Base-by-base conservation (phyloP, 2,888 invertebrate species). In the Drosophila neonasuta region DNA sequence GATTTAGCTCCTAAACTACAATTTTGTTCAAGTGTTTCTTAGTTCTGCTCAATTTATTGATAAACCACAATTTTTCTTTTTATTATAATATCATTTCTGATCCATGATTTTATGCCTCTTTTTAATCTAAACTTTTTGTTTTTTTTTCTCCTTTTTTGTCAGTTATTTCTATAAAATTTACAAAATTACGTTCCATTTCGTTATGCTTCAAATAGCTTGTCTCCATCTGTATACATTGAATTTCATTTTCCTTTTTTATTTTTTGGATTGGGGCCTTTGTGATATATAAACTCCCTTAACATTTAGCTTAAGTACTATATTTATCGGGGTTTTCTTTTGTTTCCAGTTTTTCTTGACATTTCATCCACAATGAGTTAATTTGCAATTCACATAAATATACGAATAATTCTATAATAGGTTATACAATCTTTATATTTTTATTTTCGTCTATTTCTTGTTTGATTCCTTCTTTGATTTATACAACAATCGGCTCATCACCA, bases 401-500 rank as follows among this genome's bases (percentile, higher is more conserved):
- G 71, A 79, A 71, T 75, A 71, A 68, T 71, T 74, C 70, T 74
- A 71, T 30, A 51, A 49, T 76, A 58, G 72, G 60, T 83, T 78
- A 75, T 74, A 68, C 78, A 79, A 69, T 63, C 55, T 41, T 70
- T 36, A 36, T 36, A 24, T 24, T 24, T 24, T 24, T 24, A 24
- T 36, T 34, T 50, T 41, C 67, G 62, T 44, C 55, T 78, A 63
- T 64, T 59, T 63, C 50, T 51, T 49, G 34, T 81, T 74, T 79
- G 74, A 77, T 71, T 77, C 80, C n/a, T 55, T 54, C 51, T 55
- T 67, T 36, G 39, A 57, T 77, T 80, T 90, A 90, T 85, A 90
- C 86, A 88, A 90, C 77, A 80, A 91, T 86, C 73, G 89, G 88
- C 85, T 90, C 90, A 74, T 91, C 91, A 57, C 90, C 91, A 83